Percentiles rank a stretch among this genome's conserved stretches.
phyloP scores from a whole-genome alignment of 2,888 invertebrate species.

The Sisyra nigra region DNA sequence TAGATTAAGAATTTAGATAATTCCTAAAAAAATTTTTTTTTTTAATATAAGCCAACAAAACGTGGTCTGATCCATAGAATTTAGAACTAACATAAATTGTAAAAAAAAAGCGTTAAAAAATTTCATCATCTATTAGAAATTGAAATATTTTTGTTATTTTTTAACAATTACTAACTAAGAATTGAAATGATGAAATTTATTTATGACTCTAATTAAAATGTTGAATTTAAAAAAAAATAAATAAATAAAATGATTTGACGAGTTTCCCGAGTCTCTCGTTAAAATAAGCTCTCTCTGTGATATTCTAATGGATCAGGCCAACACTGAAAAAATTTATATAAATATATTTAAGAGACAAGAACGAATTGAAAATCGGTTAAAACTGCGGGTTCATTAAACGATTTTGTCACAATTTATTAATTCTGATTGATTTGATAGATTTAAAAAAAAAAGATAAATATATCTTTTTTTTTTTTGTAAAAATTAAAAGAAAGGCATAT shows the following conservation, averaged over 20 bases:
- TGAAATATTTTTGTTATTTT: background rate
- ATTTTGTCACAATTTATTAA: background rate
- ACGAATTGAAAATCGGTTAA: background rate
- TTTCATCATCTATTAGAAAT: background rate
- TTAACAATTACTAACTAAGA: no score
- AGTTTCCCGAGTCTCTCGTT: background rate
- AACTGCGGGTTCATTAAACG: conserved; percentile 1
- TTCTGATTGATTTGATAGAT: background rate
- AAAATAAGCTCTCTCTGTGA: conserved; percentile 23
- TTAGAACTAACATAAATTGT: background rate
- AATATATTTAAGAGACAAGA: background rate
- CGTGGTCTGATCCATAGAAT: conserved; percentile 5
- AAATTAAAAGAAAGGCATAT: no score
- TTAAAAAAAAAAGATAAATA: no score
- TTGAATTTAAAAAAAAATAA: conserved; percentile 1
- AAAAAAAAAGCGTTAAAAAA: background rate
- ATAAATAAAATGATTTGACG: background rate
- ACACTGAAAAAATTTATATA: conserved; percentile 11
- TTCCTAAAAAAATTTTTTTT: background rate
- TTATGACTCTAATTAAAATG: conserved; percentile 1
- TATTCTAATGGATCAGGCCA: conserved; percentile 32
- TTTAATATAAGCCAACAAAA: no score
- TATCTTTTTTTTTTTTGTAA: no score
- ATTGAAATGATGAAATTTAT: conserved; percentile 3
- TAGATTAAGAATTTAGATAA: background rate